Evolutionary conservation across 2,888 invertebrate species (phyloP).

Genomic region (Tachina lurida): DNA sequence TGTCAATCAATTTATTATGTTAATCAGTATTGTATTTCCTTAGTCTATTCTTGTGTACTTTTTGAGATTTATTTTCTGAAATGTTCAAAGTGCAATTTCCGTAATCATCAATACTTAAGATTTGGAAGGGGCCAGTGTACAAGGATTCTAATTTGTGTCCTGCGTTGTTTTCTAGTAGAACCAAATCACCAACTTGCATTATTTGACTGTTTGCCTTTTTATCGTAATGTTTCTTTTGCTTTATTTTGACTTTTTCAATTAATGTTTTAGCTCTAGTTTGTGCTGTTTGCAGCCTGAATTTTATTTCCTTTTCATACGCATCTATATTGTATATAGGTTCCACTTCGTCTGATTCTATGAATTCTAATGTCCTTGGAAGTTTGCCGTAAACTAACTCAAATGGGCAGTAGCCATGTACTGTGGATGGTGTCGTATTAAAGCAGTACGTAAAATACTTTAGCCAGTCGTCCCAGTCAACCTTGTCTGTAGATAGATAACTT

Average conservation of each 20-base stretch:
- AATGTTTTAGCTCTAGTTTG: too few relatives aligned
- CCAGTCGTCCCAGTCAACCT: conserved; percentile 65
- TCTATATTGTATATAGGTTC: too few relatives aligned
- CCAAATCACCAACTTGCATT: background rate
- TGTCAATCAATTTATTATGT: too few relatives aligned
- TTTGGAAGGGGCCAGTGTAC: background rate
- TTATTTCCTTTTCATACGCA: too few relatives aligned
- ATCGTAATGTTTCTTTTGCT: background rate
- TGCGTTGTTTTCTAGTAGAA: conserved; percentile 1
- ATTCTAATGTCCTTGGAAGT: background rate
- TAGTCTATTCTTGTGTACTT: conserved; percentile 1
- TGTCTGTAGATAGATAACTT: conserved; percentile 48
- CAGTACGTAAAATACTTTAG: conserved; percentile 29
- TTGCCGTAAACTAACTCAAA: background rate
- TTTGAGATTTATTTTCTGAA: background rate
- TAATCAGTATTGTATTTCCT: too few relatives aligned
- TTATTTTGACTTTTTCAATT: too few relatives aligned
- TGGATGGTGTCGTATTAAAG: conserved; percentile 47
- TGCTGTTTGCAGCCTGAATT: too few relatives aligned
- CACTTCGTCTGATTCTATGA: background rate
- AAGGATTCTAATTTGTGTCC: conserved; percentile 6
- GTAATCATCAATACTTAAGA: background rate
- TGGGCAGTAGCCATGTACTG: background rate
- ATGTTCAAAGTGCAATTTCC: background rate
- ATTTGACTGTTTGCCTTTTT: background rate